These are phyloP conservation scores for Neocrepidodera transversa DNA, from an alignment of 2,888 invertebrate genomes.

Conservation along the genomic window DNA sequence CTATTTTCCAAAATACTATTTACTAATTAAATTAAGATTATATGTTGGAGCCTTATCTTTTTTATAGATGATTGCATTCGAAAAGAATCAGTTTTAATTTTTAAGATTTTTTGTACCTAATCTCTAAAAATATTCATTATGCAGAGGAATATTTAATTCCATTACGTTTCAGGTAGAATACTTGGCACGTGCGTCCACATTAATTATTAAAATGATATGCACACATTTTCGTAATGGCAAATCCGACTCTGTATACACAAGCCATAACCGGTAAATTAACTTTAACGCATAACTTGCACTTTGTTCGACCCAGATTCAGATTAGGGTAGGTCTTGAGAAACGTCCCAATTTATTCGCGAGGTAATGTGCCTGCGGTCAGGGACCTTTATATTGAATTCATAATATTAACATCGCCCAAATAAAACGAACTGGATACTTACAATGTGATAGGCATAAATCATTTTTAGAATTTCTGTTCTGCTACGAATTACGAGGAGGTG, in stretches of 20 bases:
- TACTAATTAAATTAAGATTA: no score
- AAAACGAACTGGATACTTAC: conserved; percentile 19
- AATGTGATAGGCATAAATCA: conserved; percentile 18
- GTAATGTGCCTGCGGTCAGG: conserved; percentile 26
- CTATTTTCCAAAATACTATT: no score
- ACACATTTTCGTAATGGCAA: background rate
- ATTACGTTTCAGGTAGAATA: no score
- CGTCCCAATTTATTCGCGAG: conserved; percentile 29
- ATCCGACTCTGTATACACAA: conserved; percentile 2
- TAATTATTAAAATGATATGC: no score
- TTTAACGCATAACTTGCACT: conserved; percentile 24
- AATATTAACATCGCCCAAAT: conserved; percentile 19
- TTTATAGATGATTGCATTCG: no score
- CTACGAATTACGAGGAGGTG: background rate
- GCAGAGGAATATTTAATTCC: no score
- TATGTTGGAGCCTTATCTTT: no score
- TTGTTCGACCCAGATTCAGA: conserved; percentile 28
- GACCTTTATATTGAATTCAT: conserved; percentile 25
- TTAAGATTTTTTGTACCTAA: no score
- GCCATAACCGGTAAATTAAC: conserved; percentile 19
- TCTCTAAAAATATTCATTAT: no score
- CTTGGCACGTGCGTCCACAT: no score
- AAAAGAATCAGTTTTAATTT: no score
- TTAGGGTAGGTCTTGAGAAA: conserved; percentile 32
- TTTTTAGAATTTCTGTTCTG: background rate